phyloP scores from a whole-genome alignment of 2,797 vertebrate genomes.

The Anguilla obscura region DNA sequence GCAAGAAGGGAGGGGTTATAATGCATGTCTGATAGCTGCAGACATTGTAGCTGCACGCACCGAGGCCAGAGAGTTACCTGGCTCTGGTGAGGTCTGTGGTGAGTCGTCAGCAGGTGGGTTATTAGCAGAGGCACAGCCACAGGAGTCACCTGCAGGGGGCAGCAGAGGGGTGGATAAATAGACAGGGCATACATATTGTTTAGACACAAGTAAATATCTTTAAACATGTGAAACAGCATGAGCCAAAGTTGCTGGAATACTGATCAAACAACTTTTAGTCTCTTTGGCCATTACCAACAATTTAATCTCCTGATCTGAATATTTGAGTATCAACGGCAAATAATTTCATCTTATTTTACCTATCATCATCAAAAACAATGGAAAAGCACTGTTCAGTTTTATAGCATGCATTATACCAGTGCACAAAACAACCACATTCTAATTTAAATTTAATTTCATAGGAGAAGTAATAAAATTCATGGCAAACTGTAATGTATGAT shows the following conservation, averaged over 20 bases:
- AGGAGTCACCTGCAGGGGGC: conserved; percentile 72
- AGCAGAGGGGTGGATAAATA: conserved; percentile 41
- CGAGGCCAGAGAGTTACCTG: conserved; percentile 61
- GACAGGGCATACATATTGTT: neutral
- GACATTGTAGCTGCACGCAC: neutral
- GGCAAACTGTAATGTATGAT: neutral
- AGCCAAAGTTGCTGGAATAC: neutral
- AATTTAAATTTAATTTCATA: no score
- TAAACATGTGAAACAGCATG: neutral
- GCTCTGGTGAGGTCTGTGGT: conserved; percentile 68
- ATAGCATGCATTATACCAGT: no score
- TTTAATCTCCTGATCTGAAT: neutral
- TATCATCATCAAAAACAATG: neutral
- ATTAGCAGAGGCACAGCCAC: conserved; percentile 61
- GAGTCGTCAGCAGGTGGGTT: conserved; percentile 68
- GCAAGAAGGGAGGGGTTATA: no score
- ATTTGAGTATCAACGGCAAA: neutral
- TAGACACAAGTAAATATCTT: neutral
- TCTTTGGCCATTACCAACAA: neutral
- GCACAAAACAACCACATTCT: no score
- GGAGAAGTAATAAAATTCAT: neutral
- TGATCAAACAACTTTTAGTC: neutral
- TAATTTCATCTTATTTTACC: neutral
- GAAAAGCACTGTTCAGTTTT: neutral
- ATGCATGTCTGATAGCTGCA: neutral